Conservation (phyloP, 2,888 invertebrate genomes). For the Escarpia spicata region DNA sequence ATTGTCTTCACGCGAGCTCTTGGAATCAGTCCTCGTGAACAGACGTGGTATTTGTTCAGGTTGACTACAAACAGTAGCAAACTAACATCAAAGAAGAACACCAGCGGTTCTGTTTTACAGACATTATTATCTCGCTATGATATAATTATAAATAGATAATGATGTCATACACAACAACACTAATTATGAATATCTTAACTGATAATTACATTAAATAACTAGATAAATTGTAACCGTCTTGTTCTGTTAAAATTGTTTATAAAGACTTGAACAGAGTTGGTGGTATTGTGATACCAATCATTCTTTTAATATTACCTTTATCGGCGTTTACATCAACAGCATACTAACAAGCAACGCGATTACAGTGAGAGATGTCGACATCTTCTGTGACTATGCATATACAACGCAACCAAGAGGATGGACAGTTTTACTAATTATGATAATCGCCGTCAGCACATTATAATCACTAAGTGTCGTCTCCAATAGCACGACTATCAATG, state of each 20-base stretch:
- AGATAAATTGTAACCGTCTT: background rate
- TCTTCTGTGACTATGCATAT: no score
- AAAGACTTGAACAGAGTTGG: no score
- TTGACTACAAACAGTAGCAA: background rate
- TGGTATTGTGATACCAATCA: background rate
- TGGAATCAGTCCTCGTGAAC: slow-evolving; percentile 91
- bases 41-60: slow-evolving; percentile 71
- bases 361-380: no score
- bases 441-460: background rate
- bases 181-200: background rate
- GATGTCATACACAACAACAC: background rate
- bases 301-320: background rate
- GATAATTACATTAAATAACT: background rate
- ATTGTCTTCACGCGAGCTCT: slow-evolving; percentile 96
- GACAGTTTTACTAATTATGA: no score
- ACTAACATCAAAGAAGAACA: background rate
- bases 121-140: background rate
- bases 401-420: no score
- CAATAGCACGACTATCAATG: background rate
- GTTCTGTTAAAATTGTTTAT: no score
- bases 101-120: background rate
- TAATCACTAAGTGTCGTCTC: background rate
- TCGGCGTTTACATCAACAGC: background rate
- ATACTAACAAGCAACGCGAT: no score
- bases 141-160: background rate